phyloP scores from a whole-genome alignment of 2,797 vertebrate genomes.

The Leptodactylus fallax region DNA sequence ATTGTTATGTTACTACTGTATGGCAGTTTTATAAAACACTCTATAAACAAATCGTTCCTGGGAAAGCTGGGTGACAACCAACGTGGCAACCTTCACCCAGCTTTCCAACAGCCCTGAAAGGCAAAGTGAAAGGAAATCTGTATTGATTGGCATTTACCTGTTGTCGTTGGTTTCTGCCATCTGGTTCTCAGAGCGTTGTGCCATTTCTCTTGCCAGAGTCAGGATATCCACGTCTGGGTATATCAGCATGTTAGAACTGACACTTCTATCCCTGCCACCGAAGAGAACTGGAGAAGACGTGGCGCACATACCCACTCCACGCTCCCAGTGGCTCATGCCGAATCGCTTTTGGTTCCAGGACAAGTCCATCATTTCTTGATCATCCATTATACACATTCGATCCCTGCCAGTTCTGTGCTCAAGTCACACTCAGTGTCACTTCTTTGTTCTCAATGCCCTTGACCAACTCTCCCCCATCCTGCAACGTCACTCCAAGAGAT shows the following conservation, averaged over 20 bases:
- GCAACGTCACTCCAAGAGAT: not conserved
- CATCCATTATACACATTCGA: not conserved
- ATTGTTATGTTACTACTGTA: not conserved
- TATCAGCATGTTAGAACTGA: not conserved
- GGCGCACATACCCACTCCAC: not conserved
- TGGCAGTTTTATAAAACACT: not conserved
- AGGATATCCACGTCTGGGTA: not conserved
- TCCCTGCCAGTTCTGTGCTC: not conserved
- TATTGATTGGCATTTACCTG: not conserved
- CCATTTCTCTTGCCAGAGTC: too few relatives aligned
- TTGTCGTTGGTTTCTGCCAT: not conserved
- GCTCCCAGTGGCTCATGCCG: not conserved
- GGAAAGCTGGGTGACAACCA: not conserved
- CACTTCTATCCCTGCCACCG: not conserved
- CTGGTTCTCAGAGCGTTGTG: not conserved
- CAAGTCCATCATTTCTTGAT: not conserved
- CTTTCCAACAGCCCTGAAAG: not conserved
- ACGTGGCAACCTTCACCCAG: not conserved
- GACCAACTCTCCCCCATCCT: not conserved
- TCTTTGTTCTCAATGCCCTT: not conserved
- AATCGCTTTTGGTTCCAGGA: not conserved
- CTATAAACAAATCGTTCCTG: not conserved
- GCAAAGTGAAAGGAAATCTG: not conserved
- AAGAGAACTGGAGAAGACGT: not conserved
- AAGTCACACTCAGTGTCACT: not conserved